Base-by-base conservation (phyloP, 2,113 vertebrate species). In the Cyanoliseus patagonus region DNA sequence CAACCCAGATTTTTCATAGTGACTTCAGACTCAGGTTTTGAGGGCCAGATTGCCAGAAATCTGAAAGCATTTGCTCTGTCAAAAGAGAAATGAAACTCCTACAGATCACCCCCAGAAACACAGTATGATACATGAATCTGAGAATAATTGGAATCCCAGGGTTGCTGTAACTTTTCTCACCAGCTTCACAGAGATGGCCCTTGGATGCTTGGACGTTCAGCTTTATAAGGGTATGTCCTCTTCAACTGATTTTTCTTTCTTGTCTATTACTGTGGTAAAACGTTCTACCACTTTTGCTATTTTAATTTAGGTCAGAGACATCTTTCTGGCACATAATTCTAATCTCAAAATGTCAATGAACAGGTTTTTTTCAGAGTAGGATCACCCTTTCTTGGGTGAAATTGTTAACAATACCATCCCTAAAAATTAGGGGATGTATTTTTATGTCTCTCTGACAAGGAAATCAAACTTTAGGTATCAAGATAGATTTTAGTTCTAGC, bases 281-380 rank as follows among this genome's bases (percentile, higher is more conserved):
- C 6, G 10, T 66, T 82, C 17, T 41, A 42, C 78, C 13, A 27
- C 47, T 77, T 88, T 91, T 88, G 52, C n/a, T 75, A 27, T 22
- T 47, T 52, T 80, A 77, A 90, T 83, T 92, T 88, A 88, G n/a
- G 41, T 77, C 49, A 93, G 63, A 74, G 86, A 19, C 41, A 62
- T 66, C 47, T 88, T 94, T 80, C 70, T 83, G 49, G 41, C 79
- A 92, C 53, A 46, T 69, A 91, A 72, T 76, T 74, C 63, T 76
- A 81, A 86, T 63, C 68, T 95, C 53, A 95, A 91, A 93, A 81
- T 88, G 73, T 68, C 79, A 88, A 18, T 55, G 59, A 83, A 39
- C 27, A 44, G 1, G 25, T 2, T 42, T 57, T 86, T 93, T 86
- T 63, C 79, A 42, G 47, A 42, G 10, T 37, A 28, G 28, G n/a